Evolutionary conservation across 2,113 vertebrate genomes (phyloP), one percentile per base, ranked within the genome.

Genomic region (Thalassarche chlororhynchos): DNA sequence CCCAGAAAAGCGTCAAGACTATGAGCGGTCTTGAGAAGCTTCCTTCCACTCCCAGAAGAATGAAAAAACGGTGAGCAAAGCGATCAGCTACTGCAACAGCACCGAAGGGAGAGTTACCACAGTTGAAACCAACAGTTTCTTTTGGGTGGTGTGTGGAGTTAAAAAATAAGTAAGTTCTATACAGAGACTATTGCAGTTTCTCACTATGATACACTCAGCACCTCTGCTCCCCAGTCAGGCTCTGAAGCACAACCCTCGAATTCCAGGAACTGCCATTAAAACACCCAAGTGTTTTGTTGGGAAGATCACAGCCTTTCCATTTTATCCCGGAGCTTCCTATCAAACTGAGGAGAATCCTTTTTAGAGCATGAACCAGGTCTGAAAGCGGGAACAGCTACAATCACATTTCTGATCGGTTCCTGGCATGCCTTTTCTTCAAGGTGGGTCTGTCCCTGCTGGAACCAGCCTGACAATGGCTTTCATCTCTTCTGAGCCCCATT

Each of bases 401-500:
- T 44, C 83, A 66, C 19, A 18, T 62, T 71, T 71, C 86, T 72
- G 84, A 76, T 78, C 11, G 9, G 61, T 6, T 94, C 25, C 85
- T 86, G 84, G 89, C 81, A 78, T 3, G 12, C 20, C 94, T 92
- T 93, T 85, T 85, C 83, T 92, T 84, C 91, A 86, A 75, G 83
- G 90, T 87, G 85, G 66, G 78, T 94, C 90, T 88, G 88, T 84
- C 91, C 87, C 60, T 90, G 18, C 46, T 32, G 81, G 82, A 95
- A 90, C 19, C 90, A 70, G 77, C 58, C 57, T 9, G 36, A 15
- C 89, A 88, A 86, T n/a, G 54, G 92, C 92, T 92, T 98, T 92
- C 7, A 21, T 90, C 91, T 96, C 93, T 71, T 93, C 74, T 60
- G 31, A 90, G 70, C 14, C 36, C 89, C 78, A 69, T 77, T 96